These are phyloP conservation scores for Stichopus chloronotus DNA, from an alignment of 35 echinoderm and acorn worm genomes.

Conservation along the genomic window DNA sequence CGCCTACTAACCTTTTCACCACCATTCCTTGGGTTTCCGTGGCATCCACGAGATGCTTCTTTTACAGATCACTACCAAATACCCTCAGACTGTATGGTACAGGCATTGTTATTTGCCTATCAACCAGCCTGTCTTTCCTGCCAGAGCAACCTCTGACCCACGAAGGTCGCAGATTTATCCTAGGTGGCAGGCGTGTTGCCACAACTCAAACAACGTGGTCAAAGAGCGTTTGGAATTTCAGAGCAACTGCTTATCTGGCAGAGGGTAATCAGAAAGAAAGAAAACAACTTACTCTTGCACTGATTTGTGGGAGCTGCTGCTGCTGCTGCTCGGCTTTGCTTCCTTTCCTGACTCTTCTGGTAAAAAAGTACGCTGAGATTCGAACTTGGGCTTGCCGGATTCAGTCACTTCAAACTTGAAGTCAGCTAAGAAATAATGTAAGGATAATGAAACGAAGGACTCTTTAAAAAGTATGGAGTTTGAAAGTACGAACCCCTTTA, in stretches of 20 bases:
- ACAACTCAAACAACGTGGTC: too few species aligned
- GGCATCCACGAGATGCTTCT: neutral
- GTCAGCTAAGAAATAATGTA: neutral
- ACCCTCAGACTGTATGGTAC: too few species aligned
- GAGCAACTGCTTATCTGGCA: neutral
- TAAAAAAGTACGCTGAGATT: constrained; percentile 1
- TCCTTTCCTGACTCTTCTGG: neutral
- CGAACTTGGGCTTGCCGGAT: neutral
- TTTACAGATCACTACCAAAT: neutral
- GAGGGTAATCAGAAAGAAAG: neutral
- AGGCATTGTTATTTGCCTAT: too few species aligned
- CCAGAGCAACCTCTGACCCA: too few species aligned
- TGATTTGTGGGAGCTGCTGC: neutral
- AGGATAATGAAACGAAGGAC: neutral
- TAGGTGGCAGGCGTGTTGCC: too few species aligned
- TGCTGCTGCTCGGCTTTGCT: neutral
- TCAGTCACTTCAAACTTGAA: constrained; percentile 9
- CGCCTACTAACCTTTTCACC: neutral
- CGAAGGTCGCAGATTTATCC: too few species aligned
- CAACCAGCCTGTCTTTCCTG: too few species aligned
- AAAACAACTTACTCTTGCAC: neutral
- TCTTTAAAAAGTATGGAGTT: neutral
- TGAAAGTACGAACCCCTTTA: neutral
- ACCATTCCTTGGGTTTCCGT: neutral
- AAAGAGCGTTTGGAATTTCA: too few species aligned